Conservation (phyloP, 1,140 invertebrate species). For the Brachionus koreanus region DNA sequence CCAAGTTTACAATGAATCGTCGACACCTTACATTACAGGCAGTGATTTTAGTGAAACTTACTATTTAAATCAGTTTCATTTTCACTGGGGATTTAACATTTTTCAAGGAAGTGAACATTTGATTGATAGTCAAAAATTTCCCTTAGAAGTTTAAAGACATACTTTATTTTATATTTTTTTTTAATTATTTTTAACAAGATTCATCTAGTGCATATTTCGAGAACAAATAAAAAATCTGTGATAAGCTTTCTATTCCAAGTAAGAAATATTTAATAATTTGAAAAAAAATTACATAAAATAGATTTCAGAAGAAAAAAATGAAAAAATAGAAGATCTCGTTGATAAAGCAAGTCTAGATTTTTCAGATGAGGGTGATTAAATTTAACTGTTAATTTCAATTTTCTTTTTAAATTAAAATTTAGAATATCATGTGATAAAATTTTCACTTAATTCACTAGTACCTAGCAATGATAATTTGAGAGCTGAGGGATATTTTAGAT, state of each 20-base stretch:
- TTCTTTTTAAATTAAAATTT: background rate
- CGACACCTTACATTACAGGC: constrained; percentile 1
- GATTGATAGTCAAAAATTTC: constrained; percentile 28
- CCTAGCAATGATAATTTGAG: background rate
- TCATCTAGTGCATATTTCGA: background rate
- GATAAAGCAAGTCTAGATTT: background rate
- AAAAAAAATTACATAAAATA: background rate
- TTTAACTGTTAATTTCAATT: background rate
- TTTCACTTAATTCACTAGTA: background rate
- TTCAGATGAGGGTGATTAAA: background rate
- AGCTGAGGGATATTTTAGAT: constrained; percentile 62
- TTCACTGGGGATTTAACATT: constrained; percentile 43
- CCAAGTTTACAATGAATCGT: background rate
- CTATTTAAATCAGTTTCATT: constrained; percentile 40
- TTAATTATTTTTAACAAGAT: background rate
- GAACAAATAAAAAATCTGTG: background rate
- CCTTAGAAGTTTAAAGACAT: constrained; percentile 21
- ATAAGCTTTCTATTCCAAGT: constrained; percentile 19
- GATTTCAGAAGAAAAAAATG: background rate
- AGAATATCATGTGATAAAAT: background rate
- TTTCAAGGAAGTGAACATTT: constrained; percentile 42
- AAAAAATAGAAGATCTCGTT: background rate
- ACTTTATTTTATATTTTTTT: background rate
- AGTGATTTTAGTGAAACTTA: constrained; percentile 8
- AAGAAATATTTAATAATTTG: background rate